phyloP scores from a whole-genome alignment of 2,113 vertebrate genomes.

The Poeciliopsis prolifica region DNA sequence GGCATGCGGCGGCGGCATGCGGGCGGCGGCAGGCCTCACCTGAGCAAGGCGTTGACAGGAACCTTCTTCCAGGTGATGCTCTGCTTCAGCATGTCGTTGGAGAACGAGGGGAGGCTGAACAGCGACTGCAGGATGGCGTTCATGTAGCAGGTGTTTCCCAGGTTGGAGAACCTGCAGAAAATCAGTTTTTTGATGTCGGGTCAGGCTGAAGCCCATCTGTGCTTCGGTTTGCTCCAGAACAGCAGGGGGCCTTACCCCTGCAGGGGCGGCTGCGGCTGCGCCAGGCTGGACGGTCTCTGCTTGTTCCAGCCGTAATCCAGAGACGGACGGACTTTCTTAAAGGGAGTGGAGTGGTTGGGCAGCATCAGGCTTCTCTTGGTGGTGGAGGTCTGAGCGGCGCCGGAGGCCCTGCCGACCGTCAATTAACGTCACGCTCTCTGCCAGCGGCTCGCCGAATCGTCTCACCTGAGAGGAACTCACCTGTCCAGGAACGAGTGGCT shows the following conservation, averaged over 20 bases:
- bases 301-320: slow-evolving; percentile 98
- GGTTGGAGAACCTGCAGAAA: slow-evolving; percentile 90
- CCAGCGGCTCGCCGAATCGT: neutral
- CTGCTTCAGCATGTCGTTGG: slow-evolving; percentile 94
- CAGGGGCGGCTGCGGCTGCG: slow-evolving; percentile 89
- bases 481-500: slow-evolving; percentile 88
- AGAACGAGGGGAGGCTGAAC: slow-evolving; percentile 97
- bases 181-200: too few species aligned
- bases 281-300: slow-evolving; percentile 83
- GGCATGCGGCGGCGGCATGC: too few species aligned
- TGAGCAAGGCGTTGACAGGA: slow-evolving; percentile 92
- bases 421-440: neutral
- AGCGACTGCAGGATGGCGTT: slow-evolving; percentile 98
- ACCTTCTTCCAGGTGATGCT: slow-evolving; percentile 96
- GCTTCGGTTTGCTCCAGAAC: too few species aligned
- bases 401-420: slow-evolving; percentile 76
- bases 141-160: slow-evolving; percentile 99
- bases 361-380: slow-evolving; percentile 92
- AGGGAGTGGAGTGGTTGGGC: slow-evolving; percentile 91
- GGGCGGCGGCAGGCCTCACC: slow-evolving; percentile 68
- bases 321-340: slow-evolving; percentile 91
- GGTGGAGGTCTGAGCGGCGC: slow-evolving; percentile 80
- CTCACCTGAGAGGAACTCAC: slow-evolving; percentile 65
- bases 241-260: slow-evolving; percentile 85
- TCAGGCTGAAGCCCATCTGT: too few species aligned